Conservation (phyloP, 2,113 vertebrate genomes). For the Carlito syrichta region DNA sequence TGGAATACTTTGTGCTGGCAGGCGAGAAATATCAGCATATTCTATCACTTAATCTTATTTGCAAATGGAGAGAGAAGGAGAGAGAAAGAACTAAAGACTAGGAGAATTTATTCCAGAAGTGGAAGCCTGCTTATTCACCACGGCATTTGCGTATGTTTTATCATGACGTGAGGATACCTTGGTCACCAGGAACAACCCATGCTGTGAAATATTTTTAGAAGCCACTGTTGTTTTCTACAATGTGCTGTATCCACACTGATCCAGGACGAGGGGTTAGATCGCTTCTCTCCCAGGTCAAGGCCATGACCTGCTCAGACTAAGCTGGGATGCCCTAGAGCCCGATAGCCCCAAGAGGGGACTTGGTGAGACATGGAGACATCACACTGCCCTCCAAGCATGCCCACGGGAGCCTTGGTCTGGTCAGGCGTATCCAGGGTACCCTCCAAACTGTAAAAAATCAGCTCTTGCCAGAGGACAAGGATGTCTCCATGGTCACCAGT, state of each 20-base stretch:
- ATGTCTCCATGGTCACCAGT: background rate
- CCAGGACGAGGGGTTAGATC: background rate
- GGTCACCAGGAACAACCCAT: background rate
- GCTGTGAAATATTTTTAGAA: background rate
- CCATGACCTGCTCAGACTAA: background rate
- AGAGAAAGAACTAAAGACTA: background rate
- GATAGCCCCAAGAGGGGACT: background rate
- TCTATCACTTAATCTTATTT: background rate
- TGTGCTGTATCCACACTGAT: background rate
- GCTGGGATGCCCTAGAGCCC: background rate
- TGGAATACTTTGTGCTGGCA: background rate
- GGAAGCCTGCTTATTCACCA: background rate
- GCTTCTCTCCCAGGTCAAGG: background rate
- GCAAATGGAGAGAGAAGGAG: background rate
- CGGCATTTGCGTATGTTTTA: background rate
- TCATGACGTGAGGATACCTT: background rate
- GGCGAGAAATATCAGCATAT: background rate
- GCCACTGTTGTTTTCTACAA: background rate
- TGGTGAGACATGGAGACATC: background rate
- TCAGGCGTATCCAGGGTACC: background rate
- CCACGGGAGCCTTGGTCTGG: background rate
- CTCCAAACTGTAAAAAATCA: background rate
- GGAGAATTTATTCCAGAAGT: background rate
- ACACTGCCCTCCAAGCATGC: background rate
- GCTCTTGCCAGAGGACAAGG: background rate